A percentile compares a stretch with the other conserved stretches of the same genome.
These are phyloP conservation scores for Aricia agestis DNA, from an alignment of 1,140 invertebrate species.

Conservation along the genomic window DNA sequence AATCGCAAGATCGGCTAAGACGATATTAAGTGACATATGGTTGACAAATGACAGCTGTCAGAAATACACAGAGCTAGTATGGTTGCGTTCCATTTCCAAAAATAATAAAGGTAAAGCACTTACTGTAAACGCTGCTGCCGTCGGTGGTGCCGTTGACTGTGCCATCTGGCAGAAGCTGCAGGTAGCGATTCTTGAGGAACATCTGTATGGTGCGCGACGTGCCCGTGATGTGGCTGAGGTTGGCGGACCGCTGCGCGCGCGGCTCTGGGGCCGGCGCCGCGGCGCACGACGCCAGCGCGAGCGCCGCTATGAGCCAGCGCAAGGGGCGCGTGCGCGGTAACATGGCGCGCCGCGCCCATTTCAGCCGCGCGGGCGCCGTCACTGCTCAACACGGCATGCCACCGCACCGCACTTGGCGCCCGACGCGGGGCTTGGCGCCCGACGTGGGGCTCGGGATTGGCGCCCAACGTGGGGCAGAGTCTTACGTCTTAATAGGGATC, in stretches of 20 bases:
- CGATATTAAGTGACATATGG: too few species aligned
- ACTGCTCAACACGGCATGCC: constrained; percentile 56
- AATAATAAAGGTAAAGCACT: constrained; percentile 68
- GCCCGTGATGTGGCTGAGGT: constrained; percentile 84
- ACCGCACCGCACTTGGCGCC: constrained; percentile 29
- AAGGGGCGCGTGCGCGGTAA: constrained; percentile 61
- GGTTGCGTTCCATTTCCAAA: too few species aligned
- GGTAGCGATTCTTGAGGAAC: constrained; percentile 86
- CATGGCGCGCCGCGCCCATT: constrained; percentile 71
- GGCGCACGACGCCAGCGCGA: constrained; percentile 61
- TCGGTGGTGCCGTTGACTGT: constrained; percentile 87
- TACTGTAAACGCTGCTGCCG: constrained; percentile 86
- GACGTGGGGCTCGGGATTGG: constrained; percentile 16
- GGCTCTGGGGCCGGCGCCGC: constrained; percentile 65
- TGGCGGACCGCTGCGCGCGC: constrained; percentile 80
- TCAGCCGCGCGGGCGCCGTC: constrained; percentile 67
- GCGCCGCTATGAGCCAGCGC: constrained; percentile 61
- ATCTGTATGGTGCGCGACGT: constrained; percentile 85
- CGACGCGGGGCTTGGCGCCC: constrained; percentile 12
- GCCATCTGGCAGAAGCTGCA: constrained; percentile 86
- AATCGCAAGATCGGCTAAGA: too few species aligned
- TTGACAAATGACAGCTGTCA: too few species aligned
- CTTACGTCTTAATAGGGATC: background rate
- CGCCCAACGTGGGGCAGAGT: constrained; percentile 12
- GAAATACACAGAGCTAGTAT: too few species aligned